Evolutionary conservation across 2,113 vertebrate genomes (phyloP), one percentile per base, ranked within the genome.

Genomic region (Cyprinodon brontotheroides): DNA sequence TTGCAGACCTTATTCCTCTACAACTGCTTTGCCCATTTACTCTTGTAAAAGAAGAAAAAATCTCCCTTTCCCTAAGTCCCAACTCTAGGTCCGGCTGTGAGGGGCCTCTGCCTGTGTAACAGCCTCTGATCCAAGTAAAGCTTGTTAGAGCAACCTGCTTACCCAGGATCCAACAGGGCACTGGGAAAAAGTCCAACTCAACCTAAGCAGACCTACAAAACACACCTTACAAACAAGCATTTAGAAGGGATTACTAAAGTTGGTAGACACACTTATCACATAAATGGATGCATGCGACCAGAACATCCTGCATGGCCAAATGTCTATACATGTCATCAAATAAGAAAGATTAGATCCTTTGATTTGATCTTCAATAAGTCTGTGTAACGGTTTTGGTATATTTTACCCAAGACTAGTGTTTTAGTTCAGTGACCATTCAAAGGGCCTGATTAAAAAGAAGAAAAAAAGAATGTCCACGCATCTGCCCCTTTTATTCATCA

Each of bases 61-160:
- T 72, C 17, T 61, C 47, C 63, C 47, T 61, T 39, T 47, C 68
- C 4, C 63, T 62, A 41, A 20, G 50, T 61, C 61, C 50, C 4
- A 10, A 75, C 81, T 82, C 65, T 48, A 12, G 68, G 78, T 72
- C 65, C 20, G 45, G 65, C 62, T 70, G 64, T 62, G 77, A 59
- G 38, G 61, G 37, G 72, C 47, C 20, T 75, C 64, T 60, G 78
- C 48, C 86, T 89, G 74, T 81, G 48, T 78, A 84, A 90, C 66
- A 61, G 61, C 29, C 61, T 70, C 50, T 78, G 77, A 88, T 84
- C 80, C 77, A 69, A 39, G 77, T 53, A 86, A 89, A 89, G 79
- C 86, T 84, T 79, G 80, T 87, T 81, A 82, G 45, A 91, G 75
- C 70, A 71, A 53, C 75, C 57, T 60, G 83, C 74, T 85, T 80